Conservation (phyloP, 2,797 vertebrate genomes). For the Propithecus perrieri region DNA sequence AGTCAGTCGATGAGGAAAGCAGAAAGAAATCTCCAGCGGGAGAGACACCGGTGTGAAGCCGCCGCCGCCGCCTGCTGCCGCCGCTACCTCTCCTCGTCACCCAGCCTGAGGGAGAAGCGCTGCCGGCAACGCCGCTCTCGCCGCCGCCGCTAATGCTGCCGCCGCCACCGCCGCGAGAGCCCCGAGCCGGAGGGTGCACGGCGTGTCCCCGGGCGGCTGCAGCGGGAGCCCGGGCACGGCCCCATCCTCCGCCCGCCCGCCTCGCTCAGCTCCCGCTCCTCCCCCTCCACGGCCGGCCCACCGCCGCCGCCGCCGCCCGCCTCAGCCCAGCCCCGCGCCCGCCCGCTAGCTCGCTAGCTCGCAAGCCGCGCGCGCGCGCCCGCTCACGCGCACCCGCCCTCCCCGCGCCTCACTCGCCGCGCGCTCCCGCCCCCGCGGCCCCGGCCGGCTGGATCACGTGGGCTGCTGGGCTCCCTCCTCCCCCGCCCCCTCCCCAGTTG, state of each 20-base stretch:
- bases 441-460: conserved; percentile 73
- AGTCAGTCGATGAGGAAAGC: conserved; percentile 60
- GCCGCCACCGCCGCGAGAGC: conserved; percentile 35
- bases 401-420: conserved; percentile 48
- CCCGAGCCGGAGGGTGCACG: conserved; percentile 70
- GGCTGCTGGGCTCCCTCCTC: conserved; percentile 39
- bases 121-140: conserved; percentile 49
- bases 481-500: conserved; percentile 74
- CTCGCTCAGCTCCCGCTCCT: conserved; percentile 60
- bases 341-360: not conserved
- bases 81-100: conserved; percentile 31
- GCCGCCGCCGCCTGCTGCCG: not conserved
- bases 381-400: conserved; percentile 1
- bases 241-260: conserved; percentile 76
- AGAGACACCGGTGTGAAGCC: conserved; percentile 68
- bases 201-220: conserved; percentile 76
- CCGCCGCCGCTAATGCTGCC: conserved; percentile 62
- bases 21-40: conserved; percentile 64
- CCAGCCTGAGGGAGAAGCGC: conserved; percentile 58
- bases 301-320: conserved; percentile 59
- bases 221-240: conserved; percentile 75
- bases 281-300: conserved; percentile 74
- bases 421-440: conserved; percentile 65
- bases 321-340: conserved; percentile 56
- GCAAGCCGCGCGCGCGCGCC: not conserved